Evolutionary conservation across 2,888 invertebrate species (phyloP), one percentile per base, ranked within the genome.

Genomic region (Carpatolechia fugitivella): DNA sequence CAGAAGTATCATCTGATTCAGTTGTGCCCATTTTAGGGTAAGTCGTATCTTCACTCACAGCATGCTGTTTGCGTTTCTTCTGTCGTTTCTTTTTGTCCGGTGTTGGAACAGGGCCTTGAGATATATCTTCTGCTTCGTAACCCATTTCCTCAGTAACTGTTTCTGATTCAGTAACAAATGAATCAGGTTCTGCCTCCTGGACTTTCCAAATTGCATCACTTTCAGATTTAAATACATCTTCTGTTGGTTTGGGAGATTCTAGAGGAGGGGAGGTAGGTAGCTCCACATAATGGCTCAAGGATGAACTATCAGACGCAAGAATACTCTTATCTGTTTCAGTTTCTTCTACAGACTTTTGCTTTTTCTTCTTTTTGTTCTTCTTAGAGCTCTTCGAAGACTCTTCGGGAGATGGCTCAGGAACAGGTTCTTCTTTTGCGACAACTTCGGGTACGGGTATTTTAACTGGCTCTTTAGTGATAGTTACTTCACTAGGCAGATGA

Each of bases 91-190:
- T 93, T 58, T 78, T 82, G 20, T 80, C 79, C 8, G 78, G 69
- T 35, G 69, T 64, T 33, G 61, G 52, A 7, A 70, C 60, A 56
- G 67, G 71, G 29, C 69, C 90, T 18, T 92, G 82, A 1, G 93
- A 92, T 59, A 93, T 86, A 61, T 93, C 91, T 68, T 94, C 95
- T 8, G 94, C 92, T 73, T 95, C 95, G 69, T 95, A 95, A n/a
- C 95, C 95, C 58, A 89, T 89, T 70, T 93, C 93, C 74, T 91
- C 91, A 46, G 88, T 81, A 35, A 78, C 70, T 36, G 78, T 75
- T 50, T 85, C 82, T 53, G 87, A 87, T 54, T 91, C 91, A 24
- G 81, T 72, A 48, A 80, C 65, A 61, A 91, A 87, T 7, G 92
- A 89, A 56, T 77, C 70, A 8, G 88, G 90, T 40, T 90, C 85